Evolutionary conservation across 2,888 invertebrate species (phyloP).

Genomic region (Apotomis capreana): DNA sequence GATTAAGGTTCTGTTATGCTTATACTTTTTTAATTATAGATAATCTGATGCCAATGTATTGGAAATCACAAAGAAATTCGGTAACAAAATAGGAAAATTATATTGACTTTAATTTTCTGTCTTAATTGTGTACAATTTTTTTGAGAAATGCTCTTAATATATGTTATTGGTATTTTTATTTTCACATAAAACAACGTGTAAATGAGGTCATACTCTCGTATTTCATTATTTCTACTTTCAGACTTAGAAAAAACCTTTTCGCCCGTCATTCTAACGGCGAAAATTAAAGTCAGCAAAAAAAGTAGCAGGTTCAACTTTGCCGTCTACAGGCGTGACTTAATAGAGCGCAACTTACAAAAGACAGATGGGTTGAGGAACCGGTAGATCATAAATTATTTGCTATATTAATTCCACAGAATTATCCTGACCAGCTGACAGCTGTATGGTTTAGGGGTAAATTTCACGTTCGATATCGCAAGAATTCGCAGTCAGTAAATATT

Average conservation of each 20-base stretch:
- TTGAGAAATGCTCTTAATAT: no score
- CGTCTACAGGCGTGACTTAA: neutral
- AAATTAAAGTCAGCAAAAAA: neutral
- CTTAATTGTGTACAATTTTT: no score
- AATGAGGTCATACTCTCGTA: no score
- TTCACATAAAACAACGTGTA: no score
- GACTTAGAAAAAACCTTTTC: neutral
- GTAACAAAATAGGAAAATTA: no score
- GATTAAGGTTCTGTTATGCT: no score
- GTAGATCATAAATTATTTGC: neutral
- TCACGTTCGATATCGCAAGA: neutral
- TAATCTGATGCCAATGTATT: no score
- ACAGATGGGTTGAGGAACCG: neutral
- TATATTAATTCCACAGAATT: conserved; percentile 1
- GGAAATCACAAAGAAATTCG: no score
- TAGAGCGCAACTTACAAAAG: neutral
- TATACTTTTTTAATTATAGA: no score
- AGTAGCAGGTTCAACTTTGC: neutral
- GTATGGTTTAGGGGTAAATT: conserved; percentile 3
- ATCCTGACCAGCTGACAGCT: conserved; percentile 3
- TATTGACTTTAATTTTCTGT: no score
- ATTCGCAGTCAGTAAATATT: neutral
- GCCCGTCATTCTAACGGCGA: neutral
- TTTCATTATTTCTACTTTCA: no score
- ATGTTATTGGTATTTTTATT: no score